Percentiles rank a stretch among this genome's conserved stretches.
phyloP scores from a whole-genome alignment of 2,888 invertebrate species.

The Drosophila neoperkinsi region DNA sequence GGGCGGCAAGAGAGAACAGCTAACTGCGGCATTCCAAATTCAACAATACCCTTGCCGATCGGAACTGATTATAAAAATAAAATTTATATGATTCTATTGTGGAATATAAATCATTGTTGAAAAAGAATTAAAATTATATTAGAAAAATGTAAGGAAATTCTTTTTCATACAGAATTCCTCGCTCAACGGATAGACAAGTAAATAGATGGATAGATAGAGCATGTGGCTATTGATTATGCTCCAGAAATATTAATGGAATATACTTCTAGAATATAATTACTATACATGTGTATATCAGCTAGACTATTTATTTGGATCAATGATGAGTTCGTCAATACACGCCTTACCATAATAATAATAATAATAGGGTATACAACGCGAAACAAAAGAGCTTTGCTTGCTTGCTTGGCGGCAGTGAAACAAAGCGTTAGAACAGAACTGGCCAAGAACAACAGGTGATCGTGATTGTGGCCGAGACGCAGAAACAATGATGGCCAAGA shows the following conservation, averaged over 20 bases:
- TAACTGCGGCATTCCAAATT: background rate
- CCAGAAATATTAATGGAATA: background rate
- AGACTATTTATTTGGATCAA: background rate
- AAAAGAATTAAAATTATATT: background rate
- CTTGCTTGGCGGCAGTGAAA: background rate
- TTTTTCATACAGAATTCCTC: background rate
- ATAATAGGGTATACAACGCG: background rate
- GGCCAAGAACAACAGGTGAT: constrained; percentile 42
- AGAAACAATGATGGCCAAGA: constrained; percentile 28
- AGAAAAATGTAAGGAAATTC: background rate
- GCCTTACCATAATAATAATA: background rate
- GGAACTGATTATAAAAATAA: background rate
- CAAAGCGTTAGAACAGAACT: background rate
- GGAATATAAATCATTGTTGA: background rate
- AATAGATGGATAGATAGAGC: background rate
- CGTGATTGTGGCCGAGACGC: constrained; percentile 15
- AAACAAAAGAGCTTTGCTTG: background rate
- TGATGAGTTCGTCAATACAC: background rate
- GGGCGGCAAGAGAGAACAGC: constrained; percentile 39
- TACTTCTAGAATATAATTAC: background rate
- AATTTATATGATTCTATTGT: background rate
- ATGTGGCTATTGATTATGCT: background rate
- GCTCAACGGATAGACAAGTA: background rate
- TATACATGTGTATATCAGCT: background rate
- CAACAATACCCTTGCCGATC: background rate